Evolutionary conservation across 2,888 invertebrate genomes (phyloP), one percentile per base, ranked within the genome.

Genomic region (Ametastegia equiseti): DNA sequence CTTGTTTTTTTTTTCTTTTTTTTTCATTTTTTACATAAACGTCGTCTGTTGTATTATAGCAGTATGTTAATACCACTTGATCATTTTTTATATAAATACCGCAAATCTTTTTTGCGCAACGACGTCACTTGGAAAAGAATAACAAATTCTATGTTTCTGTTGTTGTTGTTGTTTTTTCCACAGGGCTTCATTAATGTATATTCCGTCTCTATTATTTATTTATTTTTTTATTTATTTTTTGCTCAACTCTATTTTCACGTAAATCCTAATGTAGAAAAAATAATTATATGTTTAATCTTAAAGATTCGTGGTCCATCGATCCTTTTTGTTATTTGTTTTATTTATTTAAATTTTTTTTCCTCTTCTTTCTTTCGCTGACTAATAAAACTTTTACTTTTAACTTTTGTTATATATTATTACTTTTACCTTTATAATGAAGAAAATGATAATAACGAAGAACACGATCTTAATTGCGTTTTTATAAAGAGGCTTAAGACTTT

Each of bases 181-280:
- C 73, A 47, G 73, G 73, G 73, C 73, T 73, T 73, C 45, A 71
- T 47, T 71, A 39, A 39, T 73, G 23, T 73, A 27, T 73, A 47
- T 33, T 71, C 47, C 30, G 7, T 63, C 33, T 63, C 15, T 23
- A 5, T 60, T 60, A n/a, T 60, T 60, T 27, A 13, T 33, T 30
- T 33, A 54, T 63, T 63, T 63, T n/a, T 63, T 30, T 4, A 27
- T 33, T n/a, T n/a, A 30, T 33, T 30, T 33, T 30, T 63, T n/a
- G 69, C 42, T 73, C 73, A 33, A 73, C 73, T n/a, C n/a, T 73
- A 73, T 73, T 73, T 73, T 75, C 86, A 73, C 83, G 78, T 84
- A 80, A 85, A 82, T 85, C 82, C 84, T 84, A 87, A 86, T 88
- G 87, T 89, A 88, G 88, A 89, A 89, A 89, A 89, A 89, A 88